phyloP scores from a whole-genome alignment of 2,888 invertebrate species.

The Macaria liturata region DNA sequence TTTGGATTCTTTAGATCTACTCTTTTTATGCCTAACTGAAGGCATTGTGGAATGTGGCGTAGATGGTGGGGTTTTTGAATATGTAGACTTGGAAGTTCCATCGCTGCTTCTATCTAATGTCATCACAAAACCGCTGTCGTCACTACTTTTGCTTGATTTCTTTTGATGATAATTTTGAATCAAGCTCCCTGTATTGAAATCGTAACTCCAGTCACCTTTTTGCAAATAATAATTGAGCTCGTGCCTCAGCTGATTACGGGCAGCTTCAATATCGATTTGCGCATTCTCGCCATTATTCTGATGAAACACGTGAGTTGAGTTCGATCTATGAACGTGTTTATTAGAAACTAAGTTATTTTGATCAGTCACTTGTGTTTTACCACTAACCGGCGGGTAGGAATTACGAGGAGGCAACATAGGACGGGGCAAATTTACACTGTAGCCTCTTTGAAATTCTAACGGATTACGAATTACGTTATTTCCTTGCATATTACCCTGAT shows the following conservation, averaged over 20 bases:
- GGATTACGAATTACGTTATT: conserved; percentile 81
- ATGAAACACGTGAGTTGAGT: conserved; percentile 84
- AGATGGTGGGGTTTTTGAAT: conserved; percentile 77
- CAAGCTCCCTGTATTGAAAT: conserved; percentile 75
- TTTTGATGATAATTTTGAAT: conserved; percentile 79
- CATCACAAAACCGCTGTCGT: conserved; percentile 79
- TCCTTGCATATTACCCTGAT: conserved; percentile 79
- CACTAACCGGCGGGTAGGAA: conserved; percentile 84
- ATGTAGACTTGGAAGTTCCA: conserved; percentile 76
- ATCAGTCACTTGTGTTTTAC: conserved; percentile 81
- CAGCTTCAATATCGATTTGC: conserved; percentile 72
- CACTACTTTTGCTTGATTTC: conserved; percentile 79
- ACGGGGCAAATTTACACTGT: conserved; percentile 82
- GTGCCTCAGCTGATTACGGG: conserved; percentile 74
- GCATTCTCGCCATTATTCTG: conserved; percentile 70
- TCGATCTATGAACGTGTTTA: conserved; percentile 84
- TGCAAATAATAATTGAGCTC: conserved; percentile 77
- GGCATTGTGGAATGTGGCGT: conserved; percentile 76
- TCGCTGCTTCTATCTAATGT: conserved; percentile 79
- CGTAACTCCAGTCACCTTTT: conserved; percentile 80
- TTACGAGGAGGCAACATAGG: conserved; percentile 85
- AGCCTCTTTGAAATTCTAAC: conserved; percentile 82
- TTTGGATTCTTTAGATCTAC: conserved; percentile 75
- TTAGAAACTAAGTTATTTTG: conserved; percentile 75
- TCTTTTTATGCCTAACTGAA: conserved; percentile 75